Conservation (phyloP, 2,113 vertebrate genomes). For the Fulica atra region DNA sequence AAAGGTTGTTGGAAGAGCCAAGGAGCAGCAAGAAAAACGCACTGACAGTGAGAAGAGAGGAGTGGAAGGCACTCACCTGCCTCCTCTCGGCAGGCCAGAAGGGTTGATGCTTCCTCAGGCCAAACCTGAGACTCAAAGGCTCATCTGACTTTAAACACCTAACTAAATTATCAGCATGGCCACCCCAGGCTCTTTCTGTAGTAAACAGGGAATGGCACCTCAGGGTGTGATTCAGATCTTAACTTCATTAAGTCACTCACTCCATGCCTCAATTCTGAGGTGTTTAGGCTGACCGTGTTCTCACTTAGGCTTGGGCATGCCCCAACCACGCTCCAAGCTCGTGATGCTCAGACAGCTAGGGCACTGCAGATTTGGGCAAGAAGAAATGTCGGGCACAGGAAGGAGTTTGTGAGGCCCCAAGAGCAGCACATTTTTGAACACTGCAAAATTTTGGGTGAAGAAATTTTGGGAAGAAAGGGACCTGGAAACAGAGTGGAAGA, state of each 20-base stretch:
- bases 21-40: background rate
- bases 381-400: background rate
- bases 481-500: background rate
- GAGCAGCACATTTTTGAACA: background rate
- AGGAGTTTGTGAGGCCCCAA: accelerated
- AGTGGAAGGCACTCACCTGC: background rate
- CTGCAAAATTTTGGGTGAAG: background rate
- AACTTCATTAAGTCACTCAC: background rate
- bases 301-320: background rate
- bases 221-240: constrained; percentile 17
- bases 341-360: background rate
- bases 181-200: background rate
- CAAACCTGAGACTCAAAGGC: background rate
- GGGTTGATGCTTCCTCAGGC: background rate
- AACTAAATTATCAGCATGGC: background rate
- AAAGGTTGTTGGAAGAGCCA: background rate
- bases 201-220: background rate
- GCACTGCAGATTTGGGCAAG: background rate
- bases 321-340: background rate
- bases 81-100: background rate
- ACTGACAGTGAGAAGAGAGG: background rate
- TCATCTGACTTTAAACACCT: background rate
- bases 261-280: background rate
- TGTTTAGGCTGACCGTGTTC: background rate
- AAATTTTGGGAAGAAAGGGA: background rate